phyloP scores from a whole-genome alignment of 2,888 invertebrate genomes.

The Macaria notata region DNA sequence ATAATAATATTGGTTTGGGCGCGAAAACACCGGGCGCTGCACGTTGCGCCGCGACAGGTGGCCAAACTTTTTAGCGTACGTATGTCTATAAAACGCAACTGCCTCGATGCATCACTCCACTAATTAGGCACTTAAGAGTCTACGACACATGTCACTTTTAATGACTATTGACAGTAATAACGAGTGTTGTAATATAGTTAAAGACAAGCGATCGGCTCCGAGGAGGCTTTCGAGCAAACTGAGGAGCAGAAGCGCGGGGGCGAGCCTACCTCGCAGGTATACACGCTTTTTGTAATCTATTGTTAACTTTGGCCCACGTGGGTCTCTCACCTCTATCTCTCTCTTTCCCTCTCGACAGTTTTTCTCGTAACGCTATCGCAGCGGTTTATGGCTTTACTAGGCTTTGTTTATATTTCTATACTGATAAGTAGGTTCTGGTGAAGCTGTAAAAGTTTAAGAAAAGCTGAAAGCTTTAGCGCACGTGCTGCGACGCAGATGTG shows the following conservation, averaged over 20 bases:
- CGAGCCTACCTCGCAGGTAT: conserved; percentile 73
- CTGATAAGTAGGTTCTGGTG: conserved; percentile 53
- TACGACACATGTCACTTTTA: conserved; percentile 43
- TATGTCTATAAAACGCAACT: conserved; percentile 42
- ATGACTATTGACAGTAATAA: conserved; percentile 31
- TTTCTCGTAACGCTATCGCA: conserved; percentile 43
- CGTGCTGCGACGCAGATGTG: conserved; percentile 54
- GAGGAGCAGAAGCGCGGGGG: conserved; percentile 55
- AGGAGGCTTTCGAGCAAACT: conserved; percentile 65
- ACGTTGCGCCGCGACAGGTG: conserved; percentile 55
- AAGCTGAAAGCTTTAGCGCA: conserved; percentile 44
- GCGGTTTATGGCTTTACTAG: conserved; percentile 41
- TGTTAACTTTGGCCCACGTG: conserved; percentile 76
- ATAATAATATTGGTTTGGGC: conserved; percentile 51
- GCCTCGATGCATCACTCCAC: conserved; percentile 45
- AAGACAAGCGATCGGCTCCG: conserved; percentile 48
- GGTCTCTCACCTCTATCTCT: conserved; percentile 59
- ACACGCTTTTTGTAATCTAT: conserved; percentile 70
- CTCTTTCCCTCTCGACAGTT: conserved; percentile 51
- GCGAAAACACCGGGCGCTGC: conserved; percentile 61
- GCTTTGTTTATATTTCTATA: conserved; percentile 73
- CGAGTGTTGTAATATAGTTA: conserved; percentile 20
- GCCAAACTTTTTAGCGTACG: conserved; percentile 21
- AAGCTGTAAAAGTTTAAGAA: conserved; percentile 51
- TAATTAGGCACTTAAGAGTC: conserved; percentile 41